These are phyloP conservation scores for Drosophila peninsularis DNA, from an alignment of 2,888 invertebrate species.

Conservation along the genomic window DNA sequence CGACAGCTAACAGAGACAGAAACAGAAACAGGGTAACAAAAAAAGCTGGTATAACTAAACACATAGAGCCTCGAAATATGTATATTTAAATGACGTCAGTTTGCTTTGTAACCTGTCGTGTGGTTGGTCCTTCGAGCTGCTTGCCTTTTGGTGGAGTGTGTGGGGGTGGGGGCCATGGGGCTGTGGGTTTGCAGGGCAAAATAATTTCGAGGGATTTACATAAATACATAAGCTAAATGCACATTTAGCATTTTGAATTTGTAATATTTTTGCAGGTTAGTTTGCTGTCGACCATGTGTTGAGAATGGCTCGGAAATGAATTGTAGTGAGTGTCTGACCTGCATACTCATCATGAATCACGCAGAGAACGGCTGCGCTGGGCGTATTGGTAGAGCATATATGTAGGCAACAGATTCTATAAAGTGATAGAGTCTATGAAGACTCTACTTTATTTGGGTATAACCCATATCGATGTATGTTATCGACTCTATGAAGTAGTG, in stretches of 20 bases:
- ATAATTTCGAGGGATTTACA: conserved; percentile 82
- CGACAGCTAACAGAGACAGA: conserved; percentile 13
- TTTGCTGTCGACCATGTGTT: conserved; percentile 55
- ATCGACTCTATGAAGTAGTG: no score
- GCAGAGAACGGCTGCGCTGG: no score
- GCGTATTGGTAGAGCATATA: neutral
- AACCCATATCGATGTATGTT: no score
- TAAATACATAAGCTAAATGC: conserved; percentile 82
- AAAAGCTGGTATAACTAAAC: conserved; percentile 14
- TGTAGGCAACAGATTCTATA: neutral
- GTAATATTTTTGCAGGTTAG: conserved; percentile 76
- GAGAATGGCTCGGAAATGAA: conserved; percentile 22
- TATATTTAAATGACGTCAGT: conserved; percentile 71
- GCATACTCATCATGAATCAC: conserved; percentile 17
- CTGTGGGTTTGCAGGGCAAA: conserved; percentile 47
- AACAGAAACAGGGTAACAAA: conserved; percentile 14
- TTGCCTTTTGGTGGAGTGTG: conserved; percentile 13
- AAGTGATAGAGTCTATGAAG: neutral
- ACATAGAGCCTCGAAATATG: conserved; percentile 25
- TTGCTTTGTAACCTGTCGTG: conserved; percentile 26
- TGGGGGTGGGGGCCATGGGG: conserved; percentile 22
- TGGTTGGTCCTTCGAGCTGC: conserved; percentile 1
- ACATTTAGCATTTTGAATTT: conserved; percentile 83
- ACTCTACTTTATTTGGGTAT: no score
- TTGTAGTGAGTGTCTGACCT: conserved; percentile 42